Base-by-base conservation (phyloP, 1,140 invertebrate genomes). In the Magallana angulata region DNA sequence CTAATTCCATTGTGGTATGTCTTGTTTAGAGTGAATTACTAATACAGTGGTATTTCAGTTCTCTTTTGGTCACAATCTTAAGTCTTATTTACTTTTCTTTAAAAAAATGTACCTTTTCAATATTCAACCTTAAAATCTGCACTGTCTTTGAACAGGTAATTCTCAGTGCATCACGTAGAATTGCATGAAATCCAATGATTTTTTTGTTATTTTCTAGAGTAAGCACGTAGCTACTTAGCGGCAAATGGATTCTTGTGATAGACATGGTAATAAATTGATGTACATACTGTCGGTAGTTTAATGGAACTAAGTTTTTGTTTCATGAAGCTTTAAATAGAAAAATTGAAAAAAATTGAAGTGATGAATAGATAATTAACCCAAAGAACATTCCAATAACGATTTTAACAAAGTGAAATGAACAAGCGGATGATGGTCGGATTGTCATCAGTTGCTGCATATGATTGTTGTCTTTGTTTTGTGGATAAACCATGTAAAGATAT, bases 401-500 rank as follows among this genome's bases (percentile, higher is more conserved):
- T 30, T 48, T 18, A 24, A 30, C 7, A 8, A 36, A 76, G 14
- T 76, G 68, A 30, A 48, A 48, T 48, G 36, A 48, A 48, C 36
- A 48, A 48, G 36, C 36, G 36, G 36, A 30, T 30, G 8, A 76
- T 30, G 24, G 7, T 30, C 36, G 6, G 24, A 76, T 12, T 18
- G 68, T 30, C 68, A 76, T 76, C 68, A 76, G 24, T 76, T 30
- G 68, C 24, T 76, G 68, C 68, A 76, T 76, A 30, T 76, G 24
- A 76, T 76, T 76, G 68, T 76, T 76, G 68, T 76, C 60, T 62
- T 16, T 8, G 24, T 76, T 76, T 76, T 76, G 68, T 76, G 68
- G 68, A 30, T 76, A 30, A 76, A 76, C 24, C 68, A 18, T 76
- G 68, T 76, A 76, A 76, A 76, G 68, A 76, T 76, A 36, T 12